Base-by-base conservation (phyloP, 1,140 invertebrate genomes). In the Drosophila azteca region DNA sequence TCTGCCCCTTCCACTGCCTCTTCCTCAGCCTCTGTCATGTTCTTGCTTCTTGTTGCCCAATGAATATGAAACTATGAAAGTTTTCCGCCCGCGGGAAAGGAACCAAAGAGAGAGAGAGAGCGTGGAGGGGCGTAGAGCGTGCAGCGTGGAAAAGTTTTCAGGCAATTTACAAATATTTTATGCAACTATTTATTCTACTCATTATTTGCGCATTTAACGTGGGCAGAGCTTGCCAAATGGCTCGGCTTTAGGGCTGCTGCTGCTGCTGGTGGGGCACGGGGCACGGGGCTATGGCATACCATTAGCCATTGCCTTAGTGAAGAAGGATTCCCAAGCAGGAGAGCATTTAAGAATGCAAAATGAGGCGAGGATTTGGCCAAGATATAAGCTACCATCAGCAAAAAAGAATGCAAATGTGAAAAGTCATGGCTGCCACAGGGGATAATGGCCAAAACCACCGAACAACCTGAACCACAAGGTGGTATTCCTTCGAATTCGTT, bases 111-210 rank as follows among this genome's bases (percentile, higher is more conserved):
- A 9, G 31, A 31, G 31, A 31, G 29, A 8, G 35, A 39, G 35
- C 11, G 4, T 3, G 35, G 52, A n/a, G n/a, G n/a, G 0, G 17
- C 17, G 17, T 20, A 1, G 17, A 63, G 41, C 39, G 57, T 63
- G 63, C 35, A 54, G 61, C 71, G 44, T 44, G 44, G 45, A 76
- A 76, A 77, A 77, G 31, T 77, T 77, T 77, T 43, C 72, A 77
- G 72, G 64, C 74, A 77, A 74, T 77, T 77, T 77, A 77, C 72
- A 77, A 77, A 77, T 77, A 77, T 77, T 77, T 77, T 77, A 76
- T 77, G 71, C 74, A 77, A 77, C 74, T 77, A 77, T 77, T 77
- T 77, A 76, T 77, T 77, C 76, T 76, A 76, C 74, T 77, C 74
- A 77, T 77, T 77, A 77, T 77, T 77, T 77, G 74, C 72, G 64